Evolutionary conservation across 2,888 invertebrate genomes (phyloP).

Genomic region (Amphipoea lucens): DNA sequence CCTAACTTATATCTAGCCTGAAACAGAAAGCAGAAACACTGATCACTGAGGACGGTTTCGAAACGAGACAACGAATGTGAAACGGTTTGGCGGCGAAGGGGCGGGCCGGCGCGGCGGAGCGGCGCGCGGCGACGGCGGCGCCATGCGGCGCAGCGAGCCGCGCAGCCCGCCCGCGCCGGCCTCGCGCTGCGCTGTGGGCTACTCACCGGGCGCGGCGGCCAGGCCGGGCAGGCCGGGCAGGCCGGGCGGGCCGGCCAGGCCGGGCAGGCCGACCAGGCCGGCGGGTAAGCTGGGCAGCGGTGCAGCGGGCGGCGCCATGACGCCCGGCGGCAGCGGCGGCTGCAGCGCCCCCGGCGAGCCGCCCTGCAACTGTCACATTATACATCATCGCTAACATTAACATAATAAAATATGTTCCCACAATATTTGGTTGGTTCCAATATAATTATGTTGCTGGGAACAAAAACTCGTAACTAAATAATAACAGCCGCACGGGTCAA

Average conservation of each 20-base stretch:
- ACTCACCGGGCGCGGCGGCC: conserved; percentile 54
- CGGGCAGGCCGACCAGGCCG: conserved; percentile 31
- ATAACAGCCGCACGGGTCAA: neutral
- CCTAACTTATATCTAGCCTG: conserved; percentile 90
- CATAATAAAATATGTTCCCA: neutral
- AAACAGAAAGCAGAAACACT: conserved; percentile 89
- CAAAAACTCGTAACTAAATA: neutral
- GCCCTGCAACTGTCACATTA: conserved; percentile 62
- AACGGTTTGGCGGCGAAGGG: conserved; percentile 56
- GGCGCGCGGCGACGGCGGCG: conserved; percentile 43
- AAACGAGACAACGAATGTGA: conserved; percentile 77
- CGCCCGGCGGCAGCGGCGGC: conserved; percentile 54
- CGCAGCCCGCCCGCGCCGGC: conserved; percentile 55
- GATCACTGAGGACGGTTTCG: conserved; percentile 83
- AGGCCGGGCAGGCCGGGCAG: conserved; percentile 9
- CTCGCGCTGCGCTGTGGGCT: conserved; percentile 44
- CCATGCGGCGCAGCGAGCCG: conserved; percentile 30
- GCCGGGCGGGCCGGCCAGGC: conserved; percentile 34
- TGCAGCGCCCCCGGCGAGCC: conserved; percentile 57
- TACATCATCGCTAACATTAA: neutral
- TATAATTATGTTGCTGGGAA: neutral
- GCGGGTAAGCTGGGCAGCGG: conserved; percentile 36
- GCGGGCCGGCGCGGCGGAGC: conserved; percentile 43
- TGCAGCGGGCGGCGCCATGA: conserved; percentile 50
- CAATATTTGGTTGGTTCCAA: neutral